Evolutionary conservation across 2,113 vertebrate species (phyloP), one percentile per base, ranked within the genome.

Genomic region (Equus quagga): DNA sequence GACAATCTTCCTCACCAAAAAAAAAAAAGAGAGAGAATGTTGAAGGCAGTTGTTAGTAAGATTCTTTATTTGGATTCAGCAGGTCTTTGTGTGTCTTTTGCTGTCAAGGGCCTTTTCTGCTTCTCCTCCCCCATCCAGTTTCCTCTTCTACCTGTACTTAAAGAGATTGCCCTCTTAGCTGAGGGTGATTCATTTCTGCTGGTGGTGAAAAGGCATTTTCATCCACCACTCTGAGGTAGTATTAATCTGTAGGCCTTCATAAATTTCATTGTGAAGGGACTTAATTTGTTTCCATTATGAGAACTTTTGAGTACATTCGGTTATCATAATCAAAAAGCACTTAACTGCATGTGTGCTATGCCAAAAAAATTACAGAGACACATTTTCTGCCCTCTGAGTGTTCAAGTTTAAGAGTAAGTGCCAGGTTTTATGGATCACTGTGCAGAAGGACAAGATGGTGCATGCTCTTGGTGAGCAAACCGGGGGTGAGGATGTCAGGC

Each of bases 231-330:
- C 51, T 93, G 67, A 79, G 14, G 28, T 82, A 88, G 56, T 76
- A 91, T 95, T 97, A 95, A 95, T 97, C 56, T 95, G 60, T 89
- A 84, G 54, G 44, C 76, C 89, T 97, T 97, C 91, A 94, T 95
- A 97, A 97, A 96, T 97, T 96, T 98, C 85, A 95, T 62, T 89
- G 49, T 97, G 84, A 93, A 89, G 80, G 36, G 58, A 90, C 64
- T 97, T 96, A 94, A 95, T 97, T 97, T 98, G 94, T 96, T 97
- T 97, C 78, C 44, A 96, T 96, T 96, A 94, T 94, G 73, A 93
- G 81, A 93, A 94, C 78, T 91, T 96, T 90, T 93, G 46, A 96
- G 89, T 23, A 93, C 81, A 90, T 96, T 96, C 86, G 93, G 91
- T 97, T 97, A 95, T 97, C 89, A 93, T 96, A 96, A 95, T 94